Conservation (phyloP, 2,888 invertebrate species). For the Sipunculus nudus region DNA sequence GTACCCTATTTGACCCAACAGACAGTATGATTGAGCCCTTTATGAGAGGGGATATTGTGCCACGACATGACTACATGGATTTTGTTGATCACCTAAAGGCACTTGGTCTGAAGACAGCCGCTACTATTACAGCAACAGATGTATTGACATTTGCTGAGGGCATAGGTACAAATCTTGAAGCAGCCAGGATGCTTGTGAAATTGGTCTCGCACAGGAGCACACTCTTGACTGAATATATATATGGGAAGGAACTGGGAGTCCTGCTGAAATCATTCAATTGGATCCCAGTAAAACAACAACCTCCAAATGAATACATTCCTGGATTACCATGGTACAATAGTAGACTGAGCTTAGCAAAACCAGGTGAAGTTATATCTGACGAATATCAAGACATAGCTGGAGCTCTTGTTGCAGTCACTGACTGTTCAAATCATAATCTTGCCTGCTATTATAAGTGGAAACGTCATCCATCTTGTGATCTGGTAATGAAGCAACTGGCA, state of each 20-base stretch:
- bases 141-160: too few relatives aligned
- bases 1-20: too few relatives aligned
- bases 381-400: slow-evolving; percentile 27
- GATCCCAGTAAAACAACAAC: slow-evolving; percentile 25
- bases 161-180: slow-evolving; percentile 19
- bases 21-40: too few relatives aligned
- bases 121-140: slow-evolving; percentile 27
- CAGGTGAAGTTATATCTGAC: slow-evolving; percentile 13
- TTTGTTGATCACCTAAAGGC: slow-evolving; percentile 28
- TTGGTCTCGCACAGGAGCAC: too few relatives aligned
- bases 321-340: slow-evolving; percentile 6
- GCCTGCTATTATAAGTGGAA: slow-evolving; percentile 30
- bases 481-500: slow-evolving; percentile 29
- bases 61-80: slow-evolving; percentile 33
- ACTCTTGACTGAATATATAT: slow-evolving; percentile 19
- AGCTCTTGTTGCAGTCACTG: slow-evolving; percentile 18
- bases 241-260: slow-evolving; percentile 17
- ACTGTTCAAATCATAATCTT: slow-evolving; percentile 2
- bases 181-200: too few relatives aligned
- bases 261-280: slow-evolving; percentile 22
- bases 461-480: slow-evolving; percentile 13
- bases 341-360: slow-evolving; percentile 6
- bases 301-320: slow-evolving; percentile 26
- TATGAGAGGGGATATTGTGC: slow-evolving; percentile 29
- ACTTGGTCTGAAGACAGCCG: slow-evolving; percentile 37